These are phyloP conservation scores for Ochropleura leucogaster DNA, from an alignment of 2,888 invertebrate genomes.

Conservation along the genomic window DNA sequence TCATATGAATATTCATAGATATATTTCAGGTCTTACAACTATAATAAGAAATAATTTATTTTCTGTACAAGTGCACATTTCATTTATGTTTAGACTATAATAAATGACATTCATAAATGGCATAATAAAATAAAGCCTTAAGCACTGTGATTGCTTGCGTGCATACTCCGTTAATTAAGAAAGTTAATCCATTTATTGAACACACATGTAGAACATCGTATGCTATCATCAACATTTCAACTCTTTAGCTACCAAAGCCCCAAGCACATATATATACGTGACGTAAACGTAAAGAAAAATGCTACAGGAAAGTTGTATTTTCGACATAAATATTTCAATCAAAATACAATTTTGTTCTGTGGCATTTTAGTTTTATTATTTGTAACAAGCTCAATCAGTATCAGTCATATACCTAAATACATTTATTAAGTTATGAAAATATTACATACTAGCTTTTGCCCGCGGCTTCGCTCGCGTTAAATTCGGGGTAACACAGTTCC, in stretches of 20 bases:
- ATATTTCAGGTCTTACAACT: constrained; percentile 2
- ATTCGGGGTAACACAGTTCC: no score
- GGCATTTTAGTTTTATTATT: no score
- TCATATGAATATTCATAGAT: constrained; percentile 13
- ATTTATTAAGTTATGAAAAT: no score
- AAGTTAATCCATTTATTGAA: constrained; percentile 7
- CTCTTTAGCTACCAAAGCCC: background rate
- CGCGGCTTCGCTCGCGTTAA: no score
- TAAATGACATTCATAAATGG: constrained; percentile 22
- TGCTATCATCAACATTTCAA: background rate
- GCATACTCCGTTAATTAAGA: constrained; percentile 21
- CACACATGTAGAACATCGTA: background rate
- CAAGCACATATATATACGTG: no score
- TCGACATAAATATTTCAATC: no score
- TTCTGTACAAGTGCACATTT: constrained; percentile 7
- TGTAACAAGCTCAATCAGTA: no score
- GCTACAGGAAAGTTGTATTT: no score
- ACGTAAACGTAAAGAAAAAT: no score
- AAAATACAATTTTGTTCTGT: no score
- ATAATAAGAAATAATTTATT: constrained; percentile 22
- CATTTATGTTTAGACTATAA: constrained; percentile 38
- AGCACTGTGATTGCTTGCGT: constrained; percentile 15
- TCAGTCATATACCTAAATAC: no score
- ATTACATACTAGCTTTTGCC: no score
- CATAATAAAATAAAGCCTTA: constrained; percentile 14